Conservation (phyloP, 2,113 vertebrate species). For the Paralichthys olivaceus region DNA sequence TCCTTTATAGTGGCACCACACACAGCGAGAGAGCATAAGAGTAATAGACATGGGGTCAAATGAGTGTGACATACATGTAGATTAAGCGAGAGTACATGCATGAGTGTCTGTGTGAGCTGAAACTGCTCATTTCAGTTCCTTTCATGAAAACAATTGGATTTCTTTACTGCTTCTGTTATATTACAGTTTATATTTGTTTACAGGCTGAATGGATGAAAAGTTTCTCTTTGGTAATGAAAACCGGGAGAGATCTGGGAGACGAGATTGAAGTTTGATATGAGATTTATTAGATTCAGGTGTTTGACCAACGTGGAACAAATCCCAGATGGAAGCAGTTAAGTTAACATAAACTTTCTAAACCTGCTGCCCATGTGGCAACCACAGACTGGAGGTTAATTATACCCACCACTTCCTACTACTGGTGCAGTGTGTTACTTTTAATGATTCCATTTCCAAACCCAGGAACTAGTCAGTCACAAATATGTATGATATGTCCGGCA, state of each 20-base stretch:
- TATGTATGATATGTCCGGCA: background rate
- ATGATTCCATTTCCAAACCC: background rate
- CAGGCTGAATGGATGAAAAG: background rate
- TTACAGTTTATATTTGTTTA: background rate
- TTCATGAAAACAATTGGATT: background rate
- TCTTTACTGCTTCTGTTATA: background rate
- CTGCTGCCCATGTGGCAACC: background rate
- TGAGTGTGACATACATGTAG: conserved; percentile 40
- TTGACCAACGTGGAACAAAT: background rate
- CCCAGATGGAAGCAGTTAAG: background rate
- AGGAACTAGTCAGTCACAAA: background rate
- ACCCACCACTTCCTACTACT: background rate
- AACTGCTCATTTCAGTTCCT: background rate
- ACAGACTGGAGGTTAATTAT: background rate
- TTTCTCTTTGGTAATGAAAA: too few relatives aligned
- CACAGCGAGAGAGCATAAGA: conserved; percentile 31
- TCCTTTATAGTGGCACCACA: conserved; percentile 69
- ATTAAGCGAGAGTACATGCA: conserved; percentile 1
- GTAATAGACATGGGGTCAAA: conserved; percentile 49
- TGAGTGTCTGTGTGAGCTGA: background rate
- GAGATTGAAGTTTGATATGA: too few relatives aligned
- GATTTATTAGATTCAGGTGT: background rate
- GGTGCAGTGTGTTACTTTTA: background rate
- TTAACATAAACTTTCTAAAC: background rate
- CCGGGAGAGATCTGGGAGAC: too few relatives aligned